Evolutionary conservation across 2,113 vertebrate genomes (phyloP).

Genomic region (Pagrus major): DNA sequence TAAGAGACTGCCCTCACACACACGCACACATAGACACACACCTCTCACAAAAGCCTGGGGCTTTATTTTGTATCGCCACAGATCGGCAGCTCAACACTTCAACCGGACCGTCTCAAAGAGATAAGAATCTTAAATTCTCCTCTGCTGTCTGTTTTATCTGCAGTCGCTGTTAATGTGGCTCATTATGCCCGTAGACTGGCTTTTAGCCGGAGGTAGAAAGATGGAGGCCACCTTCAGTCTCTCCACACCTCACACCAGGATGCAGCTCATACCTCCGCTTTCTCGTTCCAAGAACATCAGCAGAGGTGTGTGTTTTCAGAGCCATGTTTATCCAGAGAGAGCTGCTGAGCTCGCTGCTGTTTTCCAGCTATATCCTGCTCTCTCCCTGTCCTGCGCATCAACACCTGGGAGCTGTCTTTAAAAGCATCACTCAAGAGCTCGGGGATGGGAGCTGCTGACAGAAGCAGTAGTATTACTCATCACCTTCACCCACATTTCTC

Average conservation of each 20-base stretch:
- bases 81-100: constrained; percentile 29
- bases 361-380: constrained; percentile 23
- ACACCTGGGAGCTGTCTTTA: constrained; percentile 39
- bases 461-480: constrained; percentile 23
- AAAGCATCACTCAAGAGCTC: constrained; percentile 25
- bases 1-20: background rate
- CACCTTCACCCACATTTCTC: constrained; percentile 8
- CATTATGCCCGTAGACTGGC: constrained; percentile 62
- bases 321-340: background rate
- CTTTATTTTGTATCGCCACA: constrained; percentile 54
- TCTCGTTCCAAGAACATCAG: constrained; percentile 6
- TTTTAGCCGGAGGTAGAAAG: constrained; percentile 14
- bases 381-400: constrained; percentile 1
- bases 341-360: background rate
- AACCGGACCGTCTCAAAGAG: constrained; percentile 39
- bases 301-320: constrained; percentile 2
- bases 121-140: constrained; percentile 67
- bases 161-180: constrained; percentile 64
- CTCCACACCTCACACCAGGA: constrained; percentile 8
- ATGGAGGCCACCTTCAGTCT: constrained; percentile 25
- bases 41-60: constrained; percentile 17
- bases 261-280: background rate
- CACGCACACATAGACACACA: constrained; percentile 11
- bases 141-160: constrained; percentile 63
- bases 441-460: constrained; percentile 16